Evolutionary conservation across 2,888 invertebrate genomes (phyloP).

Genomic region (Habroteleia sp.): DNA sequence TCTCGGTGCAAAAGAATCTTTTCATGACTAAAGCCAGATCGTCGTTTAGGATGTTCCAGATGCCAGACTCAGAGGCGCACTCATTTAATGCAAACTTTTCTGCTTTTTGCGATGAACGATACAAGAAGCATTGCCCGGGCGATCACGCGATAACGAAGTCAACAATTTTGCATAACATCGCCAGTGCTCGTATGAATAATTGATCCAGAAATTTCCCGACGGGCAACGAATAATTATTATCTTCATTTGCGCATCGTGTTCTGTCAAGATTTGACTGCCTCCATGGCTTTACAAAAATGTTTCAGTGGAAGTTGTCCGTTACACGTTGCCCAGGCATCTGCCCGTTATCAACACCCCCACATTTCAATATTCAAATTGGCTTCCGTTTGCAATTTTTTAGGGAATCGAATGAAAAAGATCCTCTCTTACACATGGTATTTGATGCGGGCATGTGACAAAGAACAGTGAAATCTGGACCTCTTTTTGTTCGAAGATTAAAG

Average conservation of each 20-base stretch:
- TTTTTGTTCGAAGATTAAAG: slow-evolving; percentile 18
- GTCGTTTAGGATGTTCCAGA: slow-evolving; percentile 59
- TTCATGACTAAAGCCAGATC: slow-evolving; percentile 73
- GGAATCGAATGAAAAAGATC: neutral
- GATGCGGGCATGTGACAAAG: slow-evolving; percentile 4
- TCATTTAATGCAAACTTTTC: slow-evolving; percentile 54
- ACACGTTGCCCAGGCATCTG: slow-evolving; percentile 77
- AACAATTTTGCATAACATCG: slow-evolving; percentile 28
- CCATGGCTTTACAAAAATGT: no score
- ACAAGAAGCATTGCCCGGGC: slow-evolving; percentile 21
- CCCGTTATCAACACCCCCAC: slow-evolving; percentile 79
- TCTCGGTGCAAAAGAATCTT: slow-evolving; percentile 77
- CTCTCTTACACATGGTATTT: slow-evolving; percentile 7
- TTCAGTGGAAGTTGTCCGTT: slow-evolving; percentile 53
- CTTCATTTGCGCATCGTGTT: slow-evolving; percentile 4
- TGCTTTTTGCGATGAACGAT: slow-evolving; percentile 45
- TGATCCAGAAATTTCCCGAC: slow-evolving; percentile 20
- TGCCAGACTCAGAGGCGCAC: slow-evolving; percentile 48
- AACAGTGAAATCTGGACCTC: slow-evolving; percentile 9
- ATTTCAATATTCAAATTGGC: slow-evolving; percentile 80
- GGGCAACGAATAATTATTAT: slow-evolving; percentile 28
- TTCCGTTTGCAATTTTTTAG: slow-evolving; percentile 14
- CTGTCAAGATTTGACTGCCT: slow-evolving; percentile 26
- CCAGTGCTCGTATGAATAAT: slow-evolving; percentile 34
- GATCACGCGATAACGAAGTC: slow-evolving; percentile 47